phyloP scores from a whole-genome alignment of 1,140 invertebrate genomes.

The Heliconius nattereri region DNA sequence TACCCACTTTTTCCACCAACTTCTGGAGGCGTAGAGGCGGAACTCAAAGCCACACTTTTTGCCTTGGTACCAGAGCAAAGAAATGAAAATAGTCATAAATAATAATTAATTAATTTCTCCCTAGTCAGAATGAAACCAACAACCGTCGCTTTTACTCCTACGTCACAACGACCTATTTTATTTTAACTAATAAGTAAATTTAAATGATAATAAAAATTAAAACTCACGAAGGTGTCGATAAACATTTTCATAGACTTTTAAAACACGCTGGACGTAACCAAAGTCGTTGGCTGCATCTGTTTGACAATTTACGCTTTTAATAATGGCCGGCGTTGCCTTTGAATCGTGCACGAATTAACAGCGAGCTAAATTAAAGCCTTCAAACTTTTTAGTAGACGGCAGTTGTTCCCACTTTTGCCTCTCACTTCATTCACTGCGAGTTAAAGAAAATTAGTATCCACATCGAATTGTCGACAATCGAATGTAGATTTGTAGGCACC shows the following conservation, averaged over 20 bases:
- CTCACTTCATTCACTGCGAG: conserved; percentile 46
- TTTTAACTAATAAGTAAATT: neutral
- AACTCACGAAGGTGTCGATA: conserved; percentile 27
- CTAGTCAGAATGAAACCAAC: too few relatives aligned
- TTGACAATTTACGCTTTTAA: conserved; percentile 79
- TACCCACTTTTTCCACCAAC: too few relatives aligned
- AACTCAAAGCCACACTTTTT: too few relatives aligned
- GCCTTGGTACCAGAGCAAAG: too few relatives aligned
- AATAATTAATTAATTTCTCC: too few relatives aligned
- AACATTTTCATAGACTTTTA: conserved; percentile 65
- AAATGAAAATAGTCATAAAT: too few relatives aligned
- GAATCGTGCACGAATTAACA: conserved; percentile 76
- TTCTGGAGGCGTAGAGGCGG: too few relatives aligned
- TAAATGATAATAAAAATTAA: neutral
- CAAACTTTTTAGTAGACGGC: conserved; percentile 67
- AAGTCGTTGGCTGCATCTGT: conserved; percentile 74
- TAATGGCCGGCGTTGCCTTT: conserved; percentile 72
- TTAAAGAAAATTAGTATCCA: conserved; percentile 53
- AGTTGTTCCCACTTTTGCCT: conserved; percentile 44
- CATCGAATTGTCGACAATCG: conserved; percentile 15
- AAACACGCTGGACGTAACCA: conserved; percentile 59
- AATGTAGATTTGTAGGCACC: neutral
- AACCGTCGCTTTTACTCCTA: too few relatives aligned
- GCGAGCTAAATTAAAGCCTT: conserved; percentile 74
- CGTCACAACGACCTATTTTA: neutral